Base-by-base conservation (phyloP, 1,140 invertebrate species). In the Hylaeus anthracinus region DNA sequence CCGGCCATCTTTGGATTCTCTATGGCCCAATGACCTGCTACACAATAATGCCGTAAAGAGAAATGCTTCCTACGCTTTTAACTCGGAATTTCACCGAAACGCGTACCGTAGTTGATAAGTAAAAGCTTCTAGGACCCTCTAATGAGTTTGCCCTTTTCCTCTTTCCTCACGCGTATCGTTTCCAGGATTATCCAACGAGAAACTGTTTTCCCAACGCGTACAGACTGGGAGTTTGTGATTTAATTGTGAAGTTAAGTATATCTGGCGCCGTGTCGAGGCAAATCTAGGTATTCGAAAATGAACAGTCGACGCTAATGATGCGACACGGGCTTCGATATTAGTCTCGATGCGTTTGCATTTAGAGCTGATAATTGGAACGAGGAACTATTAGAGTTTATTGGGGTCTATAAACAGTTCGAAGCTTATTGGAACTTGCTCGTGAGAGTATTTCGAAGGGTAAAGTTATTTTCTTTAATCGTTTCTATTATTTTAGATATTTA, bases 21-120 rank as follows among this genome's bases (percentile, higher is more conserved):
- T 61, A 87, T 87, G 79, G 79, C 85, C 82, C 67, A 77, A 87
- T 87, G 79, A 87, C 75, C 79, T 73, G 77, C 72, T 83, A 72
- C 53, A 66, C 64, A 72, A 69, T 66, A 81, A 51, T 65, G n/a
- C 67, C n/a, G 73, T 72, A 71, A 85, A 53, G 69, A 85, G 83
- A 81, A 83, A 83, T 61, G 70, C 41, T 64, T 72, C 58, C 74
- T 82, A 71, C 83, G 58, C 78, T 82, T 82, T 78, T 67, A 60
- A 82, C 55, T 37, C 67, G 14, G 15, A 45, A 39, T 64, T 67
- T 58, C 43, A 43, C 65, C 60, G 51, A 58, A 82, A 82, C 37
- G n/a, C 6, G 15, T 45, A 41, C 12, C 14, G 4, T 67, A 9
- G 26, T n/a, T 41, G 5, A 1, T 45, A 6, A 5, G 43, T 65